These are phyloP conservation scores for Pollenia griseotomentosa DNA, from an alignment of 2,888 invertebrate genomes.

Conservation along the genomic window DNA sequence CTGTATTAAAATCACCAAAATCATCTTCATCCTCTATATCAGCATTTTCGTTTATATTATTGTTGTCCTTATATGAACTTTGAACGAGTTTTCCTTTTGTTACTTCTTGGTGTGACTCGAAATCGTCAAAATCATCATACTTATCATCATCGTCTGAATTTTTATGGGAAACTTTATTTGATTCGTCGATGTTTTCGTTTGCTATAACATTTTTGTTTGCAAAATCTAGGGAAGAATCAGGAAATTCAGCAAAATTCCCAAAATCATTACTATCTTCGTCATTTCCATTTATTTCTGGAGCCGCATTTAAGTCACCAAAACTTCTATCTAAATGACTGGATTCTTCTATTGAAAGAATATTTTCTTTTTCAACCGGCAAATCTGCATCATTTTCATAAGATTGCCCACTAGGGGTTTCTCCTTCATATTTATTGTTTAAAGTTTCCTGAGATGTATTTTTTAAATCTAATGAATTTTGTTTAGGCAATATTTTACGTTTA, in stretches of 20 bases:
- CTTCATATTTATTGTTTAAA: not conserved
- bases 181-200: not conserved
- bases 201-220: not conserved
- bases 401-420: not conserved
- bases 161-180: not conserved
- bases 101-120: slow-evolving; percentile 43
- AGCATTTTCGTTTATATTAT: not conserved
- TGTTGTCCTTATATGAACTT: not conserved
- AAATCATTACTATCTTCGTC: slow-evolving; percentile 78
- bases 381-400: not conserved
- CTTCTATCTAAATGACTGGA: not conserved
- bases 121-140: slow-evolving; percentile 77
- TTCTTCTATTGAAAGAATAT: not conserved
- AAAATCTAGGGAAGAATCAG: not conserved
- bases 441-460: slow-evolving; percentile 21
- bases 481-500: not conserved
- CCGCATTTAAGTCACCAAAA: slow-evolving; percentile 22
- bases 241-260: slow-evolving; percentile 78
- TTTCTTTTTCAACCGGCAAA: not conserved
- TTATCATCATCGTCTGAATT: slow-evolving; percentile 47
- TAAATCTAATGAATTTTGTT: slow-evolving; percentile 4
- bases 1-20: slow-evolving; percentile 82
- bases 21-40: slow-evolving; percentile 74
- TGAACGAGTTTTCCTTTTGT: slow-evolving; percentile 8
- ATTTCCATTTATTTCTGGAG: slow-evolving; percentile 63